Base-by-base conservation (phyloP, 1,140 invertebrate species). In the Drosophila trapezifrons region DNA sequence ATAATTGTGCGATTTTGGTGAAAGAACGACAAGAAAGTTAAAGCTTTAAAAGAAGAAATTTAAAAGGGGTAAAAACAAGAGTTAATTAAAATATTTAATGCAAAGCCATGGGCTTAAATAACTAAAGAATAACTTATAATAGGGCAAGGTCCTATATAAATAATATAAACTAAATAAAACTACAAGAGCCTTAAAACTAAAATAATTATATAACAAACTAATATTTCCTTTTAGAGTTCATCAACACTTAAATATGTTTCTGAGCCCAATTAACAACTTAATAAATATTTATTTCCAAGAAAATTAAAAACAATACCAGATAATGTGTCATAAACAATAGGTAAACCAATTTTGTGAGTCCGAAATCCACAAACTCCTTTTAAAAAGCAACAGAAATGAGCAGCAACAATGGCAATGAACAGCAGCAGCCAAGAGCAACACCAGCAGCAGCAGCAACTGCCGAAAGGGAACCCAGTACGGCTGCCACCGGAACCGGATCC, bases 401-500 rank as follows among this genome's bases (percentile, higher is more conserved):
- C 60, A 69, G 80, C 64, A 77, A 69, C 47, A 90, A 76, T 76
- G 73, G 76, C 72, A 76, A 62, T 27, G 66, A 65, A 1, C 71
- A 76, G 47, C 65, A 80, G 63, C 75, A 74, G 38, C 15, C 73
- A 54, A 46, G 62, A 78, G 22, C 72, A 49, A 40, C 81, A 46
- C 27, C 66, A 20, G 20, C 63, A 35, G 60, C 66, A 52, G 25
- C 54, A 40, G 22, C 76, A 54, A 17, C 63, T 6, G 35, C 57
- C n/a, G n/a, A n/a, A n/a, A n/a, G n/a, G n/a, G n/a, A n/a, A n/a
- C n/a, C n/a, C n/a, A n/a, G n/a, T n/a, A n/a, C n/a, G n/a, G n/a
- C n/a, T n/a, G n/a, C n/a, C n/a, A 37, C 46, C 20, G 60, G 64
- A 67, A 29, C 58, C 8, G 64, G 45, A 64, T 43, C 60, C 15